These are phyloP conservation scores for Perca fluviatilis DNA, from an alignment of 2,113 vertebrate species.

Conservation along the genomic window DNA sequence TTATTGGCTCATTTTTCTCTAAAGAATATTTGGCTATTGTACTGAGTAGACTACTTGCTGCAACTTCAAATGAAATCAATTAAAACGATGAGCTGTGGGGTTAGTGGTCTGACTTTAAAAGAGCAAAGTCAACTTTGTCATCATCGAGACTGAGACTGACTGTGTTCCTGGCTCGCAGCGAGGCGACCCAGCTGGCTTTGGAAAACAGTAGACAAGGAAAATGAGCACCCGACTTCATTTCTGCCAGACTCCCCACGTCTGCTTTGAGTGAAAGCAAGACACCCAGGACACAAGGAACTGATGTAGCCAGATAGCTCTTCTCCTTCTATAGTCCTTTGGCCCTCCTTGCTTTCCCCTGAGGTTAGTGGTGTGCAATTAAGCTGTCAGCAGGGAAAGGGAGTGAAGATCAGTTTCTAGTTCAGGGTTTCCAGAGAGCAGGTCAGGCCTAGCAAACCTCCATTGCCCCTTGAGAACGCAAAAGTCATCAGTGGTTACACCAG, in stretches of 20 bases:
- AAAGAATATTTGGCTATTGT: too few species aligned
- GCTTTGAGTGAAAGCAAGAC: constrained; percentile 50
- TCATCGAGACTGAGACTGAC: constrained; percentile 13
- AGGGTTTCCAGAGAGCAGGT: constrained; percentile 26
- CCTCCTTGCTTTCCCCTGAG: constrained; percentile 25
- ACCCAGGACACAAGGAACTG: not conserved
- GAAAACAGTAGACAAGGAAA: not conserved
- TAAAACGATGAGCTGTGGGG: constrained; percentile 12
- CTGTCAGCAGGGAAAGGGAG: constrained; percentile 48
- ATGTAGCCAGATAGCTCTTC: constrained; percentile 29
- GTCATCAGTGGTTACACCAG: constrained; percentile 10
- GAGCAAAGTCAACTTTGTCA: not conserved
- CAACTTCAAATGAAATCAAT: constrained; percentile 6
- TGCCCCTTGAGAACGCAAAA: constrained; percentile 16
- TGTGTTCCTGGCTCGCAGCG: constrained; percentile 12
- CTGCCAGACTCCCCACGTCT: constrained; percentile 20
- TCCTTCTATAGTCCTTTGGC: not conserved
- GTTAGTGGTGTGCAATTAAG: constrained; percentile 39
- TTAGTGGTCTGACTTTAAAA: constrained; percentile 14
- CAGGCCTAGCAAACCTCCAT: not conserved
- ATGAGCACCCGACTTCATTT: constrained; percentile 47
- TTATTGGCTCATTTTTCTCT: too few species aligned
- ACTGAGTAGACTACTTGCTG: not conserved
- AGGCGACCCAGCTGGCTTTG: constrained; percentile 37
- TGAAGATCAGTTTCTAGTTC: constrained; percentile 52